Conservation (phyloP, 2,888 invertebrate species). For the Caenorhabditis angaria region DNA sequence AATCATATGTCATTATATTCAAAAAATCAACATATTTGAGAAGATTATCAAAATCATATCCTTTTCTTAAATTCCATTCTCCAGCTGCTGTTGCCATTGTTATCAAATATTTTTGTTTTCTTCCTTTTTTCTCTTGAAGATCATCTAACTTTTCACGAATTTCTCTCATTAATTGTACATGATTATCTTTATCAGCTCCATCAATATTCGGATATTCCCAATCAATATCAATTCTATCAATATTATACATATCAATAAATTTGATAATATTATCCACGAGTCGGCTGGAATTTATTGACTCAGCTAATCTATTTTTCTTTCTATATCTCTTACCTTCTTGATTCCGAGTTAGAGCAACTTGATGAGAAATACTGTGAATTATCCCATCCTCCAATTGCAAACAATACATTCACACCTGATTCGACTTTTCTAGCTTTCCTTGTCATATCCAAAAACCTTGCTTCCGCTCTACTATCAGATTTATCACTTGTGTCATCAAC, state of each 20-base stretch:
- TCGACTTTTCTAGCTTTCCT: not conserved
- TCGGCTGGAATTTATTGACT: constrained; percentile 41
- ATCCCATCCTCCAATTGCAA: constrained; percentile 71
- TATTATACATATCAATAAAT: constrained; percentile 56
- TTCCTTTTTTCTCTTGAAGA: constrained; percentile 38
- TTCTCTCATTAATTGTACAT: constrained; percentile 44
- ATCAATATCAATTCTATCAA: constrained; percentile 71
- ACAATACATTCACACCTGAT: constrained; percentile 38
- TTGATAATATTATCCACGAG: constrained; percentile 52
- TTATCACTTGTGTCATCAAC: constrained; percentile 32
- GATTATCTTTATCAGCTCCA: constrained; percentile 61
- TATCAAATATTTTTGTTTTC: constrained; percentile 50
- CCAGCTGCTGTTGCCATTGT: constrained; percentile 71
- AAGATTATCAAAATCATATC: constrained; percentile 65
- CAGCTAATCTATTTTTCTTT: not conserved
- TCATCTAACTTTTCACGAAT: constrained; percentile 59
- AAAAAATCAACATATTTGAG: constrained; percentile 69
- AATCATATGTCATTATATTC: constrained; percentile 72
- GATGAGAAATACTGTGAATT: constrained; percentile 66
- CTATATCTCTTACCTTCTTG: constrained; percentile 39
- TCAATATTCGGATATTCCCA: constrained; percentile 71
- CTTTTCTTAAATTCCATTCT: constrained; percentile 70
- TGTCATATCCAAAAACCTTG: constrained; percentile 42
- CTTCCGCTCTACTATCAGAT: constrained; percentile 28
- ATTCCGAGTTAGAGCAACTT: constrained; percentile 54